A percentile compares a stretch with the other conserved stretches of the same genome.
These are phyloP conservation scores for Acrobasis suavella DNA, from an alignment of 2,888 invertebrate species.

Conservation along the genomic window DNA sequence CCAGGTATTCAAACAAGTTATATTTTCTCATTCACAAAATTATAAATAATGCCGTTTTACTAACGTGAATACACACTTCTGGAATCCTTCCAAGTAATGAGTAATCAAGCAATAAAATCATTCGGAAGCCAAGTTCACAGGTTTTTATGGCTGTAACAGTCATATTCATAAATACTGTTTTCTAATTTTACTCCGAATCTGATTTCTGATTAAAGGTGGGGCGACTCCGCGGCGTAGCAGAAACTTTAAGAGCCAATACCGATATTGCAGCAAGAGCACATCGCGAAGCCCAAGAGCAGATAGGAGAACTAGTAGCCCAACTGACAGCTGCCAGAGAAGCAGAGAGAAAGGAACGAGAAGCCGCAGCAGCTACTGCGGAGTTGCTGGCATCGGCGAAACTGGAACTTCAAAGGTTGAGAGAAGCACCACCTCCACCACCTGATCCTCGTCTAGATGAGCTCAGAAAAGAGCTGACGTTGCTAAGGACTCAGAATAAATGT, in stretches of 20 bases:
- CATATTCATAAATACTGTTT: background rate
- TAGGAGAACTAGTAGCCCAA: conserved; percentile 73
- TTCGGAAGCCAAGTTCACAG: background rate
- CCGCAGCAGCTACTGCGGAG: conserved; percentile 78
- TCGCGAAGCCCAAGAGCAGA: conserved; percentile 78
- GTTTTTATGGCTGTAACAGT: background rate
- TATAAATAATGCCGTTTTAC: background rate
- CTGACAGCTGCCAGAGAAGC: conserved; percentile 74
- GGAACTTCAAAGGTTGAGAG: conserved; percentile 85
- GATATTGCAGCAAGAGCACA: conserved; percentile 80
- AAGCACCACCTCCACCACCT: conserved; percentile 85
- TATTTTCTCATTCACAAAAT: background rate
- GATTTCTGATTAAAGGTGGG: conserved; percentile 58
- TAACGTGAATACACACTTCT: background rate
- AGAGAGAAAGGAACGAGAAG: conserved; percentile 76
- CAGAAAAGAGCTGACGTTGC: conserved; percentile 86
- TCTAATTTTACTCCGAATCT: background rate
- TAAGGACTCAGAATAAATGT: conserved; percentile 90
- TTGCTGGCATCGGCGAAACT: conserved; percentile 85
- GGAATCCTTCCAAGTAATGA: background rate
- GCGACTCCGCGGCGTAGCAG: conserved; percentile 77
- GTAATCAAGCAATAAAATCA: background rate
- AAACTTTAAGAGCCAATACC: conserved; percentile 82
- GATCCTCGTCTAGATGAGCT: conserved; percentile 89
- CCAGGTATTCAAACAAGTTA: background rate